Conservation (phyloP, 2,888 invertebrate genomes). For the Ennomos erosarius region DNA sequence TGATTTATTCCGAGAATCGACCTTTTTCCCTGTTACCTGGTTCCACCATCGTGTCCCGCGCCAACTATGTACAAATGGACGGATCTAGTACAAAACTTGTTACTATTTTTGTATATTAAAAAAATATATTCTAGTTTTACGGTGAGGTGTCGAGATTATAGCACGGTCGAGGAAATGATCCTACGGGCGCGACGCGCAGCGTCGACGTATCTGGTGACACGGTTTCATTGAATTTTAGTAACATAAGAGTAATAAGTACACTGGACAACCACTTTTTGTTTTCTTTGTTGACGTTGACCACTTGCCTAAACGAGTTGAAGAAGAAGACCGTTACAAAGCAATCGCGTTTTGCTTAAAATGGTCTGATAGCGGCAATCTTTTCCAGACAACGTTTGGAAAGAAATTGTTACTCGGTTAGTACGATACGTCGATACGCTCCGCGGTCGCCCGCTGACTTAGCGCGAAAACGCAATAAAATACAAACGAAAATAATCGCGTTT, state of each 20-base stretch:
- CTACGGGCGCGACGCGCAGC: constrained; percentile 4
- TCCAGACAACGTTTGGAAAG: neutral
- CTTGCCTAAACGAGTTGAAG: too few species aligned
- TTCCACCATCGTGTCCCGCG: constrained; percentile 62
- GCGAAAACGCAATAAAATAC: constrained; percentile 31
- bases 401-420: neutral
- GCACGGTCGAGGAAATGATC: constrained; percentile 36
- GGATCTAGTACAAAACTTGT: constrained; percentile 83
- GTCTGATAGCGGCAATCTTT: too few species aligned
- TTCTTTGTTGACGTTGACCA: too few species aligned
- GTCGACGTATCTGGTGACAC: neutral
- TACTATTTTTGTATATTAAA: constrained; percentile 84
- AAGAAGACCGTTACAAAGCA: too few species aligned
- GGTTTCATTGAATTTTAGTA: too few species aligned
- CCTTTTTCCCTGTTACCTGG: neutral
- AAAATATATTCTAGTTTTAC: constrained; percentile 76
- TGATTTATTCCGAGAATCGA: too few species aligned
- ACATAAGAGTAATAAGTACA: too few species aligned
- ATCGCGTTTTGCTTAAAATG: too few species aligned
- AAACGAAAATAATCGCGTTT: constrained; percentile 22
- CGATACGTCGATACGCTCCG: neutral
- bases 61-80: constrained; percentile 78
- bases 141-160: constrained; percentile 46
- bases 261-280: too few species aligned
- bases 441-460: constrained; percentile 16